Evolutionary conservation across 2,888 invertebrate species (phyloP), one percentile per base, ranked within the genome.

Genomic region (Heliconius charithonia): DNA sequence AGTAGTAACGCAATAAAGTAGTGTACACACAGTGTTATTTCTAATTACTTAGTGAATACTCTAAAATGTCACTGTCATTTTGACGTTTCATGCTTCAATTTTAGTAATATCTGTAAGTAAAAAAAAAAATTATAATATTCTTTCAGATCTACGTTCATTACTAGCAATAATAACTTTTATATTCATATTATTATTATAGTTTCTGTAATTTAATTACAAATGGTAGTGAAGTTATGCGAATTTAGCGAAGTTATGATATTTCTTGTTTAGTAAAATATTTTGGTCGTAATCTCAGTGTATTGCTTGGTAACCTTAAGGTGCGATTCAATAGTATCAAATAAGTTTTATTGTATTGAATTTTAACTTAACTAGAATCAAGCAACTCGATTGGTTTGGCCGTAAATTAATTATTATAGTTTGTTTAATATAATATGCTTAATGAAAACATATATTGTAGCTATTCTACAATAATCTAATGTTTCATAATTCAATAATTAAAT

Each of bases 231-330:
- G 25, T 29, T 62, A 45, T 41, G 41, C 74, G 74, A 63, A 74
- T 74, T 74, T 65, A 74, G 27, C 4, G 63, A 74, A 65, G 65
- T 74, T 45, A 74, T 59, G 71, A 72, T 59, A 72, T 72, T 72
- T 72, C n/a, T 59, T 72, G 56, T 32, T 72, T 74, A 74, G 74
- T 74, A 22, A 65, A 74, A 74, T 74, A 75, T 75, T 75, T 67
- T 41, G 66, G 66, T 75, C 72, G 73, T 73, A 78, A 67, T 78
- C 71, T 77, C 77, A 78, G 51, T 78, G 65, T 69, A 59, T 78
- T 78, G 77, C 73, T 77, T 72, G 62, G 72, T 63, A 77, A 77
- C 72, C 51, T 71, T 75, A 51, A 75, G 69, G 72, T 77, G 56
- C 63, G 72, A 72, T 72, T 72, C 71, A 72, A 65, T 72, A 77